phyloP scores from a whole-genome alignment of 2,888 invertebrate genomes.

The Oligia strigilis region DNA sequence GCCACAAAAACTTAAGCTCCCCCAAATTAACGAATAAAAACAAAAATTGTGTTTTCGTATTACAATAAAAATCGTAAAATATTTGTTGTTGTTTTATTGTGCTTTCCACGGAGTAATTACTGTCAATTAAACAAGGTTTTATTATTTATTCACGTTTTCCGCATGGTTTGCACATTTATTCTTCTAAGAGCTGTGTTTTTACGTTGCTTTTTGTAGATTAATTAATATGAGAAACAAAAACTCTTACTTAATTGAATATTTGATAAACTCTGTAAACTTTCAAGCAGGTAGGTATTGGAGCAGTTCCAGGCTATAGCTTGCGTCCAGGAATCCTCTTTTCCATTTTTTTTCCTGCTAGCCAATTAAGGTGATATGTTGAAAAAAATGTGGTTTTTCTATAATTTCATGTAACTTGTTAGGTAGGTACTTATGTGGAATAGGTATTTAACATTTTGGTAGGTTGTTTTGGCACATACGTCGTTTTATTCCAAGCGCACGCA shows the following conservation, averaged over 20 bases:
- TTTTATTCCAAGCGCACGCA: no score
- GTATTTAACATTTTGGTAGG: no score
- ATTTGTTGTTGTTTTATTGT: slow-evolving; percentile 38
- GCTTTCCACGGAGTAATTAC: slow-evolving; percentile 49
- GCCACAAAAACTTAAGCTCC: slow-evolving; percentile 50
- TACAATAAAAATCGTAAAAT: slow-evolving; percentile 45
- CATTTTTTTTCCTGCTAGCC: neutral
- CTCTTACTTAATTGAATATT: neutral
- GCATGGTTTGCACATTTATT: slow-evolving; percentile 36
- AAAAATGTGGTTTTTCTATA: no score
- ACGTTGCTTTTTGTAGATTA: slow-evolving; percentile 4
- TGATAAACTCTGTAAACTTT: neutral
- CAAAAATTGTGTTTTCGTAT: slow-evolving; percentile 37
- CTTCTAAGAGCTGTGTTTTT: neutral
- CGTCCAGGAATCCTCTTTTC: neutral
- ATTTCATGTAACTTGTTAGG: no score
- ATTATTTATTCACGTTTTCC: slow-evolving; percentile 49
- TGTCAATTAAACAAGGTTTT: slow-evolving; percentile 41
- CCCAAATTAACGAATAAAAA: slow-evolving; percentile 56
- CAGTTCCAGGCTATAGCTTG: neutral
- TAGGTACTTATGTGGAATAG: no score
- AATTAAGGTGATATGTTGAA: neutral
- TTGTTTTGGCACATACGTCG: no score
- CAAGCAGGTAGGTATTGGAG: neutral
- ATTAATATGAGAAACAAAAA: neutral